phyloP scores from a whole-genome alignment of 2,113 vertebrate genomes.

The Tachycineta bicolor region DNA sequence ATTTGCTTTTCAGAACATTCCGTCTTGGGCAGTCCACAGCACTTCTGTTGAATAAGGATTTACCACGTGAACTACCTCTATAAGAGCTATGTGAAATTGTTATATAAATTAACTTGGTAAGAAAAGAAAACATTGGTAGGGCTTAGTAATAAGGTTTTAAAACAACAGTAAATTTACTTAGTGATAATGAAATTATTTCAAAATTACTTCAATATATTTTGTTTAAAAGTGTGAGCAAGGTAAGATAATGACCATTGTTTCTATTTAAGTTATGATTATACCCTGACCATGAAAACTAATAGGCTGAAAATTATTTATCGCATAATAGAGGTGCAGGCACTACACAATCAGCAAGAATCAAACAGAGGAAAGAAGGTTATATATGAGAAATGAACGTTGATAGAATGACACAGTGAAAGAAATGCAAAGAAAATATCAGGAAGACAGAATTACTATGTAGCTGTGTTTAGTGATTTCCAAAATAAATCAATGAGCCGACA shows the following conservation, averaged over 20 bases:
- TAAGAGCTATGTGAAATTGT: background rate
- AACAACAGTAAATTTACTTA: background rate
- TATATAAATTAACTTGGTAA: background rate
- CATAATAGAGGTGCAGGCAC: background rate
- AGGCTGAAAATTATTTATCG: background rate
- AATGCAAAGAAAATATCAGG: background rate
- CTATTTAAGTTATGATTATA: background rate
- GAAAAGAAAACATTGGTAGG: background rate
- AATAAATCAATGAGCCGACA: background rate
- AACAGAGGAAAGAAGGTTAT: background rate
- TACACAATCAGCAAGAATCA: background rate
- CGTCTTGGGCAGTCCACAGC: background rate
- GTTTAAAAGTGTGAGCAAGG: background rate
- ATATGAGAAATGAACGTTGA: background rate
- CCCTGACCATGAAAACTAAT: background rate
- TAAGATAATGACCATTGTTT: background rate
- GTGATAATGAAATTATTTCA: background rate
- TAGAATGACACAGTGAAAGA: background rate
- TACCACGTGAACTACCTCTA: background rate
- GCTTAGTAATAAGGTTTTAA: background rate
- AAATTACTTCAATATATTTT: background rate
- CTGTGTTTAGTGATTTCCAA: background rate
- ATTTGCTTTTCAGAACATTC: background rate
- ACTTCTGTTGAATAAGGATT: background rate
- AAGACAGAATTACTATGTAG: background rate